Evolutionary conservation across 2,888 invertebrate genomes (phyloP).

Genomic region (Agrilus biguttatus): DNA sequence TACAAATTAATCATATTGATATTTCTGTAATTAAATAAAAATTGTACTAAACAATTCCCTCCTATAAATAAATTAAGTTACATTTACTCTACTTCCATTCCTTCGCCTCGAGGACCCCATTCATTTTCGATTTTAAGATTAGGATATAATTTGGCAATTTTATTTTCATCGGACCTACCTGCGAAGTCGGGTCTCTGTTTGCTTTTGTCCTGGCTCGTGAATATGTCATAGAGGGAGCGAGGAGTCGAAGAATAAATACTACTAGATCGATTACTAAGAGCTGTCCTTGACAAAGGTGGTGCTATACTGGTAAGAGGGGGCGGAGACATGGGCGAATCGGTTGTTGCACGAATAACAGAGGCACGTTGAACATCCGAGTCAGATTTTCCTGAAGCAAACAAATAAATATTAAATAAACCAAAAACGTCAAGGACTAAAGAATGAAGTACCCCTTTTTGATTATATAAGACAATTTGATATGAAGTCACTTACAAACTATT

Average conservation of each 20-base stretch:
- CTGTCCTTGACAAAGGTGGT: conserved; percentile 15
- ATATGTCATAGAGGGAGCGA: conserved; percentile 49
- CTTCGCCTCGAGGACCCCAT: conserved; percentile 29
- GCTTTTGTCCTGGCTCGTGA: conserved; percentile 41
- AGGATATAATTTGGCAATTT: conserved; percentile 57
- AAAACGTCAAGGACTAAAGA: not conserved
- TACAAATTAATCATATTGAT: too few species aligned
- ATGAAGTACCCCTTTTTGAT: not conserved
- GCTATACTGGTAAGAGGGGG: conserved; percentile 37
- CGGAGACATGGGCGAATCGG: conserved; percentile 77
- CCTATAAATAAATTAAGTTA: too few species aligned
- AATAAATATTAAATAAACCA: not conserved
- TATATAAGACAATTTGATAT: too few species aligned
- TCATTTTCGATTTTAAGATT: conserved; percentile 43
- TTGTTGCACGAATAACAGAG: conserved; percentile 57
- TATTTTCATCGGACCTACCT: conserved; percentile 40
- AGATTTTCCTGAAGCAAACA: not conserved
- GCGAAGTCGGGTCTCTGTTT: conserved; percentile 40
- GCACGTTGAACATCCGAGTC: conserved; percentile 20
- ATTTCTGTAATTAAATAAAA: too few species aligned
- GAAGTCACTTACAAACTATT: not conserved
- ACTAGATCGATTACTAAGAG: conserved; percentile 16
- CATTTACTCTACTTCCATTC: conserved; percentile 22
- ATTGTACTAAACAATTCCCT: too few species aligned
- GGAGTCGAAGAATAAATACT: conserved; percentile 25